Conservation (phyloP, 1,140 invertebrate species). For the Physella acuta region DNA sequence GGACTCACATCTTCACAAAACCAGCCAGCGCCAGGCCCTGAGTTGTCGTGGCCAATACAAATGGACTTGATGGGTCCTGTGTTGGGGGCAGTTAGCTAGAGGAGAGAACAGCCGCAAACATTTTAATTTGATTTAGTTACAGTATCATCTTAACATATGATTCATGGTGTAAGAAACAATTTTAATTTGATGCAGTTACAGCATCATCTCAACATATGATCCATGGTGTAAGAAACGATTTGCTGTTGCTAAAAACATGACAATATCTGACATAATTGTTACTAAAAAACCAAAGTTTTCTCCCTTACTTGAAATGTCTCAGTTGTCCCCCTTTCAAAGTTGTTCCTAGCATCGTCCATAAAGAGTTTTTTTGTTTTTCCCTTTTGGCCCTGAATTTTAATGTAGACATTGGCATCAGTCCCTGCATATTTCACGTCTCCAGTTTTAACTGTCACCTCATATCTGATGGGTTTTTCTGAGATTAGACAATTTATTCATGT, state of each 20-base stretch:
- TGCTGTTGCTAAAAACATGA: too few relatives aligned
- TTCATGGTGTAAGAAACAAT: too few relatives aligned
- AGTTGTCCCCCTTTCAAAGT: conserved; percentile 48
- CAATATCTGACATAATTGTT: too few relatives aligned
- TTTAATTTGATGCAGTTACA: too few relatives aligned
- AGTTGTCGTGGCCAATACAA: conserved; percentile 51
- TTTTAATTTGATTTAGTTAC: too few relatives aligned
- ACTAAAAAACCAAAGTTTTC: too few relatives aligned
- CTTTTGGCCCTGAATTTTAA: conserved; percentile 45
- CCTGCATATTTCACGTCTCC: conserved; percentile 55
- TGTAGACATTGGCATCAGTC: conserved; percentile 58
- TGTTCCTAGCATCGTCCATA: conserved; percentile 48
- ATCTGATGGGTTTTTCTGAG: conserved; percentile 41
- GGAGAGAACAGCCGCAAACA: too few relatives aligned
- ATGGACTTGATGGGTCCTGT: conserved; percentile 46
- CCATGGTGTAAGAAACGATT: not conserved
- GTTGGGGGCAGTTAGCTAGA: conserved; percentile 39
- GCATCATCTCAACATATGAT: too few relatives aligned
- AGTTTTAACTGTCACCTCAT: conserved; percentile 53
- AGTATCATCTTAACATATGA: too few relatives aligned
- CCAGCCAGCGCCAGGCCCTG: conserved; percentile 49
- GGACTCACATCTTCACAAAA: conserved; percentile 49
- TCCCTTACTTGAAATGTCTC: conserved; percentile 54
- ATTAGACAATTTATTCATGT: not conserved
- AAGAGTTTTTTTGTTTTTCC: conserved; percentile 43